Conservation (phyloP, 1,140 invertebrate species). For the Harlomillsia oculata region DNA sequence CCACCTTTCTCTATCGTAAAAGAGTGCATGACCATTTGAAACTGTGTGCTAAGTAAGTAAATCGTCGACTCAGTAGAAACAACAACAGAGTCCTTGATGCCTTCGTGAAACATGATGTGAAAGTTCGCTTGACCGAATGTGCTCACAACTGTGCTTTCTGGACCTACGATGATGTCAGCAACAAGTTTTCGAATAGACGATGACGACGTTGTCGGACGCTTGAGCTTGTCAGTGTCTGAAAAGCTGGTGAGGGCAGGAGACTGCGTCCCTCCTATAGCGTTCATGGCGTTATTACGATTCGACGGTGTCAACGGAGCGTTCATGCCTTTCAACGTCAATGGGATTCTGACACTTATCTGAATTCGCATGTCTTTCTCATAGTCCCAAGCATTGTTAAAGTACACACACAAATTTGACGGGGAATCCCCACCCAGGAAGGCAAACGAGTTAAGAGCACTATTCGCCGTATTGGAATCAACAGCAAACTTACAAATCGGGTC, state of each 20-base stretch:
- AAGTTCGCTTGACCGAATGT: not conserved
- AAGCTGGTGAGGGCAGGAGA: not conserved
- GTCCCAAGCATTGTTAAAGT: conserved; percentile 11
- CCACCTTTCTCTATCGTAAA: conserved; percentile 23
- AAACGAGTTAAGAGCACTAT: conserved; percentile 8
- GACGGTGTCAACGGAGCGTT: not conserved
- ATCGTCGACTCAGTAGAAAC: conserved; percentile 21
- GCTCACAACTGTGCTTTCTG: conserved; percentile 4
- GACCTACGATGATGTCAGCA: conserved; percentile 33
- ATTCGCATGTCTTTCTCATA: conserved; percentile 17
- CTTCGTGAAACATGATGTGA: conserved; percentile 18
- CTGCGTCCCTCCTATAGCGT: not conserved
- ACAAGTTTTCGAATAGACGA: conserved; percentile 28
- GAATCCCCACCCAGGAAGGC: conserved; percentile 15
- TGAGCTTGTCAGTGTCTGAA: conserved; percentile 1
- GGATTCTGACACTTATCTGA: not conserved
- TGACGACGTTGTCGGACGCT: conserved; percentile 1
- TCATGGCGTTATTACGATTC: not conserved
- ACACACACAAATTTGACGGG: not conserved
- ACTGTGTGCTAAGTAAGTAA: conserved; percentile 25
- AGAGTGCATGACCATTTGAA: conserved; percentile 17
- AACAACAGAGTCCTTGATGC: conserved; percentile 22
- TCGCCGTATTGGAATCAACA: conserved; percentile 12
- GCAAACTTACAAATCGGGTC: conserved; percentile 17
- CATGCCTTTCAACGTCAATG: not conserved